A percentile compares a stretch with the other conserved stretches of the same genome.
phyloP scores from a whole-genome alignment of 2,113 vertebrate species.

The Meleagris gallopavo region DNA sequence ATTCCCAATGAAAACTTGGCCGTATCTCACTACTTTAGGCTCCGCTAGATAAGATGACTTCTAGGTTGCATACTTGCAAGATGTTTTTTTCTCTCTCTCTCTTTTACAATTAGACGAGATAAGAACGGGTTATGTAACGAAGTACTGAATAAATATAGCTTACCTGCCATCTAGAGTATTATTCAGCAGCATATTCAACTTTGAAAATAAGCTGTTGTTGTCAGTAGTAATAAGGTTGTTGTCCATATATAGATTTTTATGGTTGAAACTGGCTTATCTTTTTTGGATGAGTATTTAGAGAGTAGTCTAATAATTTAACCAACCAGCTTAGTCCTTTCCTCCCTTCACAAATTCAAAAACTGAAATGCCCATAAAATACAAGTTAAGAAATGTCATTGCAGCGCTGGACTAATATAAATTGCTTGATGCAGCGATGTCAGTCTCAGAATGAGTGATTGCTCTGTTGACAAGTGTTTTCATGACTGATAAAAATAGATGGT shows the following conservation, averaged over 20 bases:
- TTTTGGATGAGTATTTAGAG: slow-evolving; percentile 15
- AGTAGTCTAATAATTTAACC: slow-evolving; percentile 2
- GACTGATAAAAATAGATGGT: slow-evolving; percentile 29
- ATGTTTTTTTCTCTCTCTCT: neutral
- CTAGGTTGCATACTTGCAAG: fast-evolving
- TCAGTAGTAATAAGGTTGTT: neutral
- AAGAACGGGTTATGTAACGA: neutral
- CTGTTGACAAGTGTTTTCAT: neutral
- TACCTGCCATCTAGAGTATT: neutral
- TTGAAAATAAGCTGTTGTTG: neutral
- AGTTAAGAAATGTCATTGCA: slow-evolving; percentile 48
- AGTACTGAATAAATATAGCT: neutral
- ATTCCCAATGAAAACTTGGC: neutral
- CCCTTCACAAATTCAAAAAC: neutral
- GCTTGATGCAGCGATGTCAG: slow-evolving; percentile 26
- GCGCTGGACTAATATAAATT: slow-evolving; percentile 23
- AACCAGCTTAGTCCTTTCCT: neutral
- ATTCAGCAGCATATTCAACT: neutral
- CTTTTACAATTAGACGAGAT: neutral
- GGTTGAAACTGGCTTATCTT: neutral
- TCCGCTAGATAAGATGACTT: neutral
- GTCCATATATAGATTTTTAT: neutral
- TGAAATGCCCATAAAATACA: neutral
- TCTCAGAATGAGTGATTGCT: slow-evolving; percentile 42
- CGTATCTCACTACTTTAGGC: neutral